Base-by-base conservation (phyloP, 2,888 invertebrate genomes). In the Drosophila histrio region DNA sequence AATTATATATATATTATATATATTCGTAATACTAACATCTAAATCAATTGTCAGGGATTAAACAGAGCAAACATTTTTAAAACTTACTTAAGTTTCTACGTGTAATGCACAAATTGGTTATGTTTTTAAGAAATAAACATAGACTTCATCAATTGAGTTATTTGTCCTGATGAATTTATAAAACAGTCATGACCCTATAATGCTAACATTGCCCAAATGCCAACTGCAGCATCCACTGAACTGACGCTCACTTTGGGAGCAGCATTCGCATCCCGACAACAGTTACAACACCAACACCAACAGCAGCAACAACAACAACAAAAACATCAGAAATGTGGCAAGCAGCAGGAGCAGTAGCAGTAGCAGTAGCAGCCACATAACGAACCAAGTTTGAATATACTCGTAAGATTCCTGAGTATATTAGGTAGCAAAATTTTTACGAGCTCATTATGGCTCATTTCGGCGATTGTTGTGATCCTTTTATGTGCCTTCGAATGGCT, bases 381-480 rank as follows among this genome's bases (percentile, higher is more conserved):
- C 75, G 80, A 70, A 75, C 68, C 72, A 89, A 89, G 81, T 88
- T 87, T 84, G 87, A 87, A 86, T 86, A 87, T 84, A 88, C 84
- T 85, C 87, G 69, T 89, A 88, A 91, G 90, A 90, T 90, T 89
- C 89, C 89, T 81, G 89, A 91, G 91, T 91, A 90, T 91, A 92
- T 92, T 91, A 92, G 91, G 92, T 91, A 92, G 90, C 91, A 91
- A 92, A 91, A 91, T 91, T 92, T 91, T 92, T 92, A 92, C 90
- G 91, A 91, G 89, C 91, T 92, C 91, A 91, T 92, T 92, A 92
- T 91, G 92, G 91, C 89, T 91, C 91, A 92, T 92, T 92, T 92
- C 90, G 91, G 90, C 92, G 91, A 92, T 92, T 92, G 92, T 91
- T 92, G 91, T 91, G 91, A 92, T 92, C 91, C 92, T 91, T 91